phyloP scores from a whole-genome alignment of 2,797 vertebrate genomes.

The Cryptoblepharus egeriae region DNA sequence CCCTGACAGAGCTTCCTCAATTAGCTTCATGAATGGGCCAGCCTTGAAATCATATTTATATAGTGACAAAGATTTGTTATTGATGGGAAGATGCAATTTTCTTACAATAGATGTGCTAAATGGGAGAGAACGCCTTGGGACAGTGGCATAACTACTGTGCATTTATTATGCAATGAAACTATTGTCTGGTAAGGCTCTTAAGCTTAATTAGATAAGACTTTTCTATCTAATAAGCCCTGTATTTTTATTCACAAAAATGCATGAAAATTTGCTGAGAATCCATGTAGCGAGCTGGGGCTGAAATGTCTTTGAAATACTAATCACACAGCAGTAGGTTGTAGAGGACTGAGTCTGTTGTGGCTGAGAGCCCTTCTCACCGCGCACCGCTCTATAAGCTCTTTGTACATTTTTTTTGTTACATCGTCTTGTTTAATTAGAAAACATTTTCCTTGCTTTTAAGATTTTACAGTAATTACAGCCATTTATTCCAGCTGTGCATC shows the following conservation, averaged over 20 bases:
- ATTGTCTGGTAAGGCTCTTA: conserved; percentile 7
- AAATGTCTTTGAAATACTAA: conserved; percentile 2
- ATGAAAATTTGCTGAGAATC: background rate
- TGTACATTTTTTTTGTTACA: conserved; percentile 26
- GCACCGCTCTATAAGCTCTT: conserved; percentile 7
- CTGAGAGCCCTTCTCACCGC: background rate
- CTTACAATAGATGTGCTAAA: background rate
- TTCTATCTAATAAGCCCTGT: conserved; percentile 9
- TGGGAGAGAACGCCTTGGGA: conserved; percentile 4
- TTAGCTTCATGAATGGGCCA: too few species aligned
- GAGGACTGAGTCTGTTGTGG: background rate
- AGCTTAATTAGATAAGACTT: conserved; percentile 10
- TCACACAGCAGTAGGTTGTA: background rate
- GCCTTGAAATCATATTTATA: background rate
- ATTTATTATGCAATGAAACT: background rate
- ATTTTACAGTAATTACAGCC: conserved; percentile 36
- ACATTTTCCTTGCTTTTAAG: conserved; percentile 36
- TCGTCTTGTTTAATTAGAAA: conserved; percentile 32
- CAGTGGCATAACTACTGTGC: background rate
- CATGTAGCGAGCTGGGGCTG: background rate
- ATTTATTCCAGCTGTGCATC: conserved; percentile 36
- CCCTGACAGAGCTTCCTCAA: too few species aligned
- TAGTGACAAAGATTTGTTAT: background rate
- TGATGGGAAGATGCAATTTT: background rate
- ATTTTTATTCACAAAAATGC: conserved; percentile 23